Evolutionary conservation across 2,888 invertebrate species (phyloP).

Genomic region (Erebia ligea): DNA sequence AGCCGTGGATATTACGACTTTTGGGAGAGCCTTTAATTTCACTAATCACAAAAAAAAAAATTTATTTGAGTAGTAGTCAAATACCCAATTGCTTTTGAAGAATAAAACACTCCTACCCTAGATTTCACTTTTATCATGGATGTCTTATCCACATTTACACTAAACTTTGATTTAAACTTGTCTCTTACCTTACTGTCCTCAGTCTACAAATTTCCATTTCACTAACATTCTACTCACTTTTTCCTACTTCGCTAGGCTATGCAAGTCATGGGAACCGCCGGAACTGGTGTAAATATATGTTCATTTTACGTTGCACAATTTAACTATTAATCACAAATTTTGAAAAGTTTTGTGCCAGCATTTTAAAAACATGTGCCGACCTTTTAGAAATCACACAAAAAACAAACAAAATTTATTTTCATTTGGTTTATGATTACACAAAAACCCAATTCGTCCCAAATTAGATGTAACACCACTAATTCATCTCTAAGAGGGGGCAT

Average conservation of each 20-base stretch:
- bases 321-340: conserved; percentile 59
- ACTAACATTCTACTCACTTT: conserved; percentile 76
- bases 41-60: too few species aligned
- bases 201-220: conserved; percentile 45
- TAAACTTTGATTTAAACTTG: conserved; percentile 16
- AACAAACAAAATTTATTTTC: conserved; percentile 25
- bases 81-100: conserved; percentile 22
- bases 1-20: too few species aligned
- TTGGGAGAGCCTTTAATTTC: too few species aligned
- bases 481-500: conserved; percentile 51
- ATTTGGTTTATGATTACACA: conserved; percentile 3
- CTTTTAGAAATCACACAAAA: conserved; percentile 46
- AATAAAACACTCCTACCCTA: conserved; percentile 21
- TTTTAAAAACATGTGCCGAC: conserved; percentile 52
- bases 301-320: conserved; percentile 78
- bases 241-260: conserved; percentile 87
- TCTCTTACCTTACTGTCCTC: conserved; percentile 21
- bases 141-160: conserved; percentile 31
- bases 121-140: conserved; percentile 9
- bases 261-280: conserved; percentile 96
- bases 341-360: conserved; percentile 47
- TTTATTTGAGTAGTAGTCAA: too few species aligned
- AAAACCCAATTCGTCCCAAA: conserved; percentile 30
- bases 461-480: conserved; percentile 24
- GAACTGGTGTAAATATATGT: conserved; percentile 93